Percentiles rank a stretch among this genome's conserved stretches.
Conservation (phyloP, 1,140 invertebrate species). For the Scaptomyza hsui region DNA sequence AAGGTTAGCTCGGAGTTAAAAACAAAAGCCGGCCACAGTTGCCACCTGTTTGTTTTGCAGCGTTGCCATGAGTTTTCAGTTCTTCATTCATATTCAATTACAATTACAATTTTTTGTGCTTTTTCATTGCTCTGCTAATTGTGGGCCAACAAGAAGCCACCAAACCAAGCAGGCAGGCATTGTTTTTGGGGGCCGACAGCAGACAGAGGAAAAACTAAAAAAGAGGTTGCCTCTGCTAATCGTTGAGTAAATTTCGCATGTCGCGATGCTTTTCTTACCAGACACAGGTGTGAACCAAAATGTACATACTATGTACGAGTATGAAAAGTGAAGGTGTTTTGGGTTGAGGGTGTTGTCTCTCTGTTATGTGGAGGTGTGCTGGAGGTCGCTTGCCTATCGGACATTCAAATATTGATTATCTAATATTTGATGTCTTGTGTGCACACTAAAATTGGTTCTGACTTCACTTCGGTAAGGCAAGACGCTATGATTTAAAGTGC, state of each 20-base stretch:
- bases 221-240: constrained; percentile 63
- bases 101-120: constrained; percentile 15
- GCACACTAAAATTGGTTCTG: constrained; percentile 15
- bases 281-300: too few relatives aligned
- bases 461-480: not conserved
- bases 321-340: too few relatives aligned
- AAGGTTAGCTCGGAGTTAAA: constrained; percentile 42
- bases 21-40: constrained; percentile 37
- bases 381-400: constrained; percentile 51
- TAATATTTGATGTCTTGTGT: constrained; percentile 35
- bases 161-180: too few relatives aligned
- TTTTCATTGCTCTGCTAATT: constrained; percentile 31
- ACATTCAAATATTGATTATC: constrained; percentile 51
- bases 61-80: constrained; percentile 1
- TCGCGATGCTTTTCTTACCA: too few relatives aligned
- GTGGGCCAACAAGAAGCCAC: not conserved
- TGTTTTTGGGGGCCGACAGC: not conserved
- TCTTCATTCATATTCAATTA: not conserved
- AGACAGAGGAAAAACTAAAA: too few relatives aligned
- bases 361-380: not conserved
- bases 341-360: not conserved
- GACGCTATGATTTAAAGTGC: not conserved
- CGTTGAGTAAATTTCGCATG: constrained; percentile 60
- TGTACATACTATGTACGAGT: too few relatives aligned
- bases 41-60: constrained; percentile 31